phyloP scores from a whole-genome alignment of 2,797 vertebrate species.

The Trachops cirrhosus region DNA sequence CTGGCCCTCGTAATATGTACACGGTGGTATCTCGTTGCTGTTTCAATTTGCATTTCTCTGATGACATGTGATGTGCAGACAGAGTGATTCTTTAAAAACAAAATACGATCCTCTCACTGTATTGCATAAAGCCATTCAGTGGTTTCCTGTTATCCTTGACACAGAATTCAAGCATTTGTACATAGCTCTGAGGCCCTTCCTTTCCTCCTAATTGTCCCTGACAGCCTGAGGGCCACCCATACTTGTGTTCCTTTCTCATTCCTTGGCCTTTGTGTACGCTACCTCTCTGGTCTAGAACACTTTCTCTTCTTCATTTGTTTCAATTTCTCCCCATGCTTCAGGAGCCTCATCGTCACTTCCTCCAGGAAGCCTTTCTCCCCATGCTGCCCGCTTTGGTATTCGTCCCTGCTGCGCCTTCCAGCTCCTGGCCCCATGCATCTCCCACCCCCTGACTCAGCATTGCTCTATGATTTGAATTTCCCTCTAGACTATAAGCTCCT shows the following conservation, averaged over 20 bases:
- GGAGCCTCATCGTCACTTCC: background rate
- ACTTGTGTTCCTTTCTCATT: background rate
- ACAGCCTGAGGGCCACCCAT: background rate
- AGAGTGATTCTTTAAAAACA: background rate
- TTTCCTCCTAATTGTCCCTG: background rate
- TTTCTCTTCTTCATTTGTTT: background rate
- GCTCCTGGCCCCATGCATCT: accelerated
- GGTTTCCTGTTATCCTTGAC: background rate
- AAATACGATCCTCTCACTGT: background rate
- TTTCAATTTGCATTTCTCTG: background rate
- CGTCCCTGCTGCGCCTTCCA: background rate
- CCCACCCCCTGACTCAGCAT: background rate
- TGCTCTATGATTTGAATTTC: background rate
- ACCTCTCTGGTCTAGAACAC: background rate
- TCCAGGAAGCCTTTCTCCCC: background rate
- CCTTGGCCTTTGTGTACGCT: background rate
- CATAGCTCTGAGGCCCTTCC: background rate
- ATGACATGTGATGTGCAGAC: background rate
- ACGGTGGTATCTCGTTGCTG: background rate
- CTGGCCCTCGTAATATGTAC: background rate
- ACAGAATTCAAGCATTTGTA: background rate
- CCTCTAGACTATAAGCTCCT: background rate
- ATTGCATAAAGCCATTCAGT: background rate
- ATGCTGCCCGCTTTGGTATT: background rate
- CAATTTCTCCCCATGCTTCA: background rate